Evolutionary conservation across 2,888 invertebrate species (phyloP).

Genomic region (Hedychridium roseum): DNA sequence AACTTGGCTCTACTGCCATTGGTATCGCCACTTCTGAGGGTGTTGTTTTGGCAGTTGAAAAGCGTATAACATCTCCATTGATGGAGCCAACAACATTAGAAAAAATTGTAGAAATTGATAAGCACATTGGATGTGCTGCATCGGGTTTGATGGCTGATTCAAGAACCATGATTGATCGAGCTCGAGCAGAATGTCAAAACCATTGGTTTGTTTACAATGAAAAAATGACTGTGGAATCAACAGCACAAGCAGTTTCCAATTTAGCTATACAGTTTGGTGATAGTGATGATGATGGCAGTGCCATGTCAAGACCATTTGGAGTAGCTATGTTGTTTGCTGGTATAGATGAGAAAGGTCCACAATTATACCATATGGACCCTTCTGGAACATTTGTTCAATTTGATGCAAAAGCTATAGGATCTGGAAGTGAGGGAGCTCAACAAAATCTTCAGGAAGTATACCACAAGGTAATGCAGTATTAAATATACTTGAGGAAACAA

Average conservation of each 20-base stretch:
- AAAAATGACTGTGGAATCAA: constrained; percentile 95
- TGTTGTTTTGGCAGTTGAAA: constrained; percentile 96
- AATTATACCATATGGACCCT: constrained; percentile 98
- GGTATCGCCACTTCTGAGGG: constrained; percentile 97
- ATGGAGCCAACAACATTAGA: constrained; percentile 98
- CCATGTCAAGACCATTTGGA: constrained; percentile 97
- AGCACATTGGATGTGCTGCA: constrained; percentile 96
- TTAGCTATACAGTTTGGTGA: constrained; percentile 99
- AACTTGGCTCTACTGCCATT: constrained; percentile 98
- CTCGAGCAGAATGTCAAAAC: constrained; percentile 95
- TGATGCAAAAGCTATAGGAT: constrained; percentile 98
- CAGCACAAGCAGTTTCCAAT: constrained; percentile 98
- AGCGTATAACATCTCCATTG: constrained; percentile 94
- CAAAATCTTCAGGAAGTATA: constrained; percentile 84
- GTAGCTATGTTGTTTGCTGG: constrained; percentile 98
- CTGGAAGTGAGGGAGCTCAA: constrained; percentile 98
- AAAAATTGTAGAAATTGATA: constrained; percentile 98
- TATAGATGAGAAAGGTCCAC: constrained; percentile 92
- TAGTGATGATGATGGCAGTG: constrained; percentile 93
- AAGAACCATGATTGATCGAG: constrained; percentile 89
- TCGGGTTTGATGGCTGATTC: constrained; percentile 99
- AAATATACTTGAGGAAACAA: too few relatives aligned
- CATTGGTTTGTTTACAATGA: constrained; percentile 99
- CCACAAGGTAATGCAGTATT: constrained; percentile 65
- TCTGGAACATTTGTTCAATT: constrained; percentile 98